These are phyloP conservation scores for Ditula angustiorana DNA, from an alignment of 2,888 invertebrate genomes.

Conservation along the genomic window DNA sequence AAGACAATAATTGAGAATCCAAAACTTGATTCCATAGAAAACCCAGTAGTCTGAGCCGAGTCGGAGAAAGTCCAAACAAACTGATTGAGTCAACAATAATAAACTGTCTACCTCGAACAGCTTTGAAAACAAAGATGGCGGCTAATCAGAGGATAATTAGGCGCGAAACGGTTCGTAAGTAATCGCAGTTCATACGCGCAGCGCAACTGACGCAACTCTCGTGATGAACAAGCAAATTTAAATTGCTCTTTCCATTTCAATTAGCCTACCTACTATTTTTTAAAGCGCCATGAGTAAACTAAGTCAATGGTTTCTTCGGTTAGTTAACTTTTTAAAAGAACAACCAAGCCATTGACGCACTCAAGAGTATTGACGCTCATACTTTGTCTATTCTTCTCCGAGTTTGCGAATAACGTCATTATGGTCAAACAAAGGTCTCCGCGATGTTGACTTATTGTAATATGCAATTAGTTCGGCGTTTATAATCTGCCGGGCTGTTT, in stretches of 20 bases:
- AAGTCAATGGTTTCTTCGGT: slow-evolving; percentile 32
- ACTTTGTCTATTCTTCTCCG: slow-evolving; percentile 30
- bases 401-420: slow-evolving; percentile 40
- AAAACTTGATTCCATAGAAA: slow-evolving; percentile 58
- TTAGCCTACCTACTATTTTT: slow-evolving; percentile 5
- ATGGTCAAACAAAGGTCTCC: slow-evolving; percentile 33
- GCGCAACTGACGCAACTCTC: slow-evolving; percentile 20
- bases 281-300: slow-evolving; percentile 24
- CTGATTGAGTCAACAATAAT: slow-evolving; percentile 50
- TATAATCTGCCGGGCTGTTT: slow-evolving; percentile 38
- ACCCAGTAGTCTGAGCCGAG: slow-evolving; percentile 58
- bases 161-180: slow-evolving; percentile 48
- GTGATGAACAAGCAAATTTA: slow-evolving; percentile 20
- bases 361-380: slow-evolving; percentile 29
- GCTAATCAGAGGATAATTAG: slow-evolving; percentile 49
- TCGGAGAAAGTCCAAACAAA: slow-evolving; percentile 69
- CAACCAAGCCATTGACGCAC: slow-evolving; percentile 28
- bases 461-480: slow-evolving; percentile 40
- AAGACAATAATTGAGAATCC: slow-evolving; percentile 54
- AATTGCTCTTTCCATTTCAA: slow-evolving; percentile 25
- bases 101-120: slow-evolving; percentile 46
- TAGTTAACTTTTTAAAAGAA: slow-evolving; percentile 36
- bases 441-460: slow-evolving; percentile 37
- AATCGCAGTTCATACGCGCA: slow-evolving; percentile 39
- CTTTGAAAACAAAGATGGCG: slow-evolving; percentile 53